Percentiles rank a stretch among this genome's conserved stretches.
Evolutionary conservation across 1,140 invertebrate genomes (phyloP).

Genomic region (Drosophila nasuta): DNA sequence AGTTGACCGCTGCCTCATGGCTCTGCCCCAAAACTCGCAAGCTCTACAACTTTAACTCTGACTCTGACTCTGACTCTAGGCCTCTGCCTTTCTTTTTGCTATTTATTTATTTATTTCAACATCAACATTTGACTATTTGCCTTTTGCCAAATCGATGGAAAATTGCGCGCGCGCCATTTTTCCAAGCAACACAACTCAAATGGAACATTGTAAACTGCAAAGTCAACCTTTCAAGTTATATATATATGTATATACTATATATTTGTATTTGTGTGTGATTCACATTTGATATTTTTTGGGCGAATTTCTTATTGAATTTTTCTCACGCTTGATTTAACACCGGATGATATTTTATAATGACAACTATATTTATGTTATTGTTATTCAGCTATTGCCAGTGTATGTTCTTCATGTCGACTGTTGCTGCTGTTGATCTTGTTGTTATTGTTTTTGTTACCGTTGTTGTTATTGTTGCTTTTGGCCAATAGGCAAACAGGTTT

Average conservation of each 20-base stretch:
- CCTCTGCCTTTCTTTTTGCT: slow-evolving; percentile 73
- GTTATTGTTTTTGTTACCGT: slow-evolving; percentile 3
- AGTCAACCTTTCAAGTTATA: background rate
- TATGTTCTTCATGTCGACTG: slow-evolving; percentile 45
- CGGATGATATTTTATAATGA: slow-evolving; percentile 81
- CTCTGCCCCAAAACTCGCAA: background rate
- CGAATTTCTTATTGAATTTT: slow-evolving; percentile 59
- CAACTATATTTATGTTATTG: slow-evolving; percentile 79
- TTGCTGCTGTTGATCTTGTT: slow-evolving; percentile 38
- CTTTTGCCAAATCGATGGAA: slow-evolving; percentile 37
- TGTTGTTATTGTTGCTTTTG: slow-evolving; percentile 52
- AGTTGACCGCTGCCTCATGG: slow-evolving; percentile 34
- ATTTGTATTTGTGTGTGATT: background rate
- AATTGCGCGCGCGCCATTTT: slow-evolving; percentile 39
- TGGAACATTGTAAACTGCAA: background rate
- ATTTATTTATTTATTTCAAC: slow-evolving; percentile 62
- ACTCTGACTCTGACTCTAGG: slow-evolving; percentile 19
- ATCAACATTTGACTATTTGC: slow-evolving; percentile 63
- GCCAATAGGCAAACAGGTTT: slow-evolving; percentile 72
- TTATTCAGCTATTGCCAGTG: slow-evolving; percentile 44
- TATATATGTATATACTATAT: background rate
- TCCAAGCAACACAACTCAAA: slow-evolving; percentile 6
- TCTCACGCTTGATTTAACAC: slow-evolving; percentile 79
- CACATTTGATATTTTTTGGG: slow-evolving; percentile 25
- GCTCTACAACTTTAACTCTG: background rate